phyloP scores from a whole-genome alignment of 2,888 invertebrate genomes.

The Tupiocoris notatus region DNA sequence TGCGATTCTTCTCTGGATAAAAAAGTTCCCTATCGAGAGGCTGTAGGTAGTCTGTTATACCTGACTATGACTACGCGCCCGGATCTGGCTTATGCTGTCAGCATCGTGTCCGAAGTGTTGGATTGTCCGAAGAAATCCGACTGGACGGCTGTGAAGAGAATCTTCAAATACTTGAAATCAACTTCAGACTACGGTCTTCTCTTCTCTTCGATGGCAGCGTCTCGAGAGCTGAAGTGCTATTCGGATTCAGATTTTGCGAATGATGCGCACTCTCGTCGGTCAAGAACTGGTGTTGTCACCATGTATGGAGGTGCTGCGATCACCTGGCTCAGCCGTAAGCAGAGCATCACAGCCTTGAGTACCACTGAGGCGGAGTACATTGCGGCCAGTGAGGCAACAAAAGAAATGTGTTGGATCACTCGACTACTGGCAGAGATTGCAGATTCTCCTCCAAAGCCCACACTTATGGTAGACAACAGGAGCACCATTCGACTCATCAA shows the following conservation, averaged over 20 bases:
- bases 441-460: slow-evolving; percentile 44
- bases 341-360: slow-evolving; percentile 25
- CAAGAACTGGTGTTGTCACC: slow-evolving; percentile 50
- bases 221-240: slow-evolving; percentile 46
- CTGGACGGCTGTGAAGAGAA: background rate
- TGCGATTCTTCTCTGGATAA: no score
- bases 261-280: slow-evolving; percentile 51
- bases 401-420: slow-evolving; percentile 50
- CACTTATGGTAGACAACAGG: no score
- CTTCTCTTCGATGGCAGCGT: background rate
- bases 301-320: slow-evolving; percentile 40
- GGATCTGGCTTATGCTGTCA: background rate
- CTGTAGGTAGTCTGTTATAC: slow-evolving; percentile 10
- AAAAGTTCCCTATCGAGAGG: background rate
- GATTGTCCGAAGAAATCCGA: slow-evolving; percentile 1
- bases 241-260: slow-evolving; percentile 53
- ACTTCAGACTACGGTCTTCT: background rate
- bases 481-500: slow-evolving; percentile 50
- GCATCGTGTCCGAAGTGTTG: background rate
- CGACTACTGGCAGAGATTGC: slow-evolving; percentile 50
- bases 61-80: slow-evolving; percentile 3
- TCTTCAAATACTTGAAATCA: slow-evolving; percentile 6
- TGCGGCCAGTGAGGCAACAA: slow-evolving; percentile 44
- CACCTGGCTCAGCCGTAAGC: slow-evolving; percentile 40
- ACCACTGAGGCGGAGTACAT: slow-evolving; percentile 46